phyloP scores from a whole-genome alignment of 2,113 vertebrate species.

The Tragelaphus strepsiceros region DNA sequence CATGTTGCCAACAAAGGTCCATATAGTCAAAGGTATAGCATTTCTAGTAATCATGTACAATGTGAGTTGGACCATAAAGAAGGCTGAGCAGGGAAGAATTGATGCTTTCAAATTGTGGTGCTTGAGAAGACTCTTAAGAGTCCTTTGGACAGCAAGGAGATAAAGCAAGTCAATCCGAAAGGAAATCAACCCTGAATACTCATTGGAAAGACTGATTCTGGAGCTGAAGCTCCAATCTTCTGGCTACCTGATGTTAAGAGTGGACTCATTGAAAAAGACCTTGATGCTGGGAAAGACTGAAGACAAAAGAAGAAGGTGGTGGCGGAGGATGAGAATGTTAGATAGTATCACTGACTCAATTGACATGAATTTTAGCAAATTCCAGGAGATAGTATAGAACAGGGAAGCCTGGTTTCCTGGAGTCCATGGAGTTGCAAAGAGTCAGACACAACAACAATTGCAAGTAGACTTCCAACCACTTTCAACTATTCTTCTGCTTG shows the following conservation, averaged over 20 bases:
- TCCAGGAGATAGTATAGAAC: background rate
- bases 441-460: background rate
- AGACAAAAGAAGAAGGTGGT: background rate
- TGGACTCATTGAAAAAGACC: background rate
- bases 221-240: background rate
- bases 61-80: background rate
- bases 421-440: background rate
- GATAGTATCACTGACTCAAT: background rate
- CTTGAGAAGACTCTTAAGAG: background rate
- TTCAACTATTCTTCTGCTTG: background rate
- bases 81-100: background rate
- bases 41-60: background rate
- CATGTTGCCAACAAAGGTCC: background rate
- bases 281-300: background rate
- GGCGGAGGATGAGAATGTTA: background rate
- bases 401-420: background rate
- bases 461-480: background rate
- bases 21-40: background rate
- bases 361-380: background rate
- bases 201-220: background rate
- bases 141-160: background rate
- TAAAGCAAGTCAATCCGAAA: background rate
- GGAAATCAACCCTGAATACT: background rate
- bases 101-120: background rate
- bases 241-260: background rate